Percentiles rank a stretch among this genome's conserved stretches.
Conservation (phyloP, 2,888 invertebrate genomes). For the Conistra vaccinii region DNA sequence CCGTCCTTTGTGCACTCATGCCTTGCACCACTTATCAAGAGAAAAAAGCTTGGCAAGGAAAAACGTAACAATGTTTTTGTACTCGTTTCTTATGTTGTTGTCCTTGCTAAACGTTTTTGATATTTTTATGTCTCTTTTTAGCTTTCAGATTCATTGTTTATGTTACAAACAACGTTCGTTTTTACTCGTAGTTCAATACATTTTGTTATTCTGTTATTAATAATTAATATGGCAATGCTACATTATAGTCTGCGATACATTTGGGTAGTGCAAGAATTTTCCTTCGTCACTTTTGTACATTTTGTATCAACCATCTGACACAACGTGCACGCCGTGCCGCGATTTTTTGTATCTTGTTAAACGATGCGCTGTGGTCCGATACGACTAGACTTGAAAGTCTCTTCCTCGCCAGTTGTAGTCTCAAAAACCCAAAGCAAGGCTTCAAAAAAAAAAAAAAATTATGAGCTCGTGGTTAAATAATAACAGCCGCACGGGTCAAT, state of each 20-base stretch:
- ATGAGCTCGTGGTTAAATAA: background rate
- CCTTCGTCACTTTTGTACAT: background rate
- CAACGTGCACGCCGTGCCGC: no score
- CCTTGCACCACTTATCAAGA: conserved; percentile 49
- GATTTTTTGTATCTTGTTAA: background rate
- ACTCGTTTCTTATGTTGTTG: conserved; percentile 66
- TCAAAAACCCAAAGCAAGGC: background rate
- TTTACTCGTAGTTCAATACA: background rate
- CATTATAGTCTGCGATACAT: background rate
- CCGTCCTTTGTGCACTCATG: conserved; percentile 1
- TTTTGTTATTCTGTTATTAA: background rate
- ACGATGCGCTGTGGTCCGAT: background rate
- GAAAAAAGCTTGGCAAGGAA: conserved; percentile 74
- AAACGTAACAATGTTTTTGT: conserved; percentile 79
- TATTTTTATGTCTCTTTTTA: conserved; percentile 57
- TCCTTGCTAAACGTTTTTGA: conserved; percentile 62
- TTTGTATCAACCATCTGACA: background rate
- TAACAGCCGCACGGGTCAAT: background rate
- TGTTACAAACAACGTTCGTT: conserved; percentile 27
- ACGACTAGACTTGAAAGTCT: background rate
- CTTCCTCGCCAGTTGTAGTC: background rate
- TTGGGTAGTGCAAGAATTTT: background rate
- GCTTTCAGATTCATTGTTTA: conserved; percentile 55
- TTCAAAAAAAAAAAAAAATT: no score
- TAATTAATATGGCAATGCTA: background rate